Evolutionary conservation across 2,888 invertebrate genomes (phyloP).

Genomic region (Rotaria magnacalcarata): DNA sequence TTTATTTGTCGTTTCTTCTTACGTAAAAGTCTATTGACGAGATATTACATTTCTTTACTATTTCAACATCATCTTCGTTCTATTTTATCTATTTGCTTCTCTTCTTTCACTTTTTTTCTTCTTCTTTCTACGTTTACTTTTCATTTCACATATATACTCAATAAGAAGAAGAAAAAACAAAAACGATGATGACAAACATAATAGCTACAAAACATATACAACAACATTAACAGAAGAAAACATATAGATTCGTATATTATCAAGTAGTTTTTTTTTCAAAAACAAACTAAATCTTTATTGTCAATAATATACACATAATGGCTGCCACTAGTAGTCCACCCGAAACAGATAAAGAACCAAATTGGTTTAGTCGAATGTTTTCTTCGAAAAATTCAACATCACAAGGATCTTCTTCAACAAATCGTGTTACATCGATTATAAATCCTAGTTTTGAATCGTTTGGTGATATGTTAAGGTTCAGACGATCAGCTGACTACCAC

Average conservation of each 20-base stretch:
- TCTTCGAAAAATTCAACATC: not conserved
- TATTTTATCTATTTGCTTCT: not conserved
- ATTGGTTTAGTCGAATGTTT: not conserved
- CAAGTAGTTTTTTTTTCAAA: too few relatives aligned
- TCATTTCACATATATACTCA: not conserved
- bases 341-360: not conserved
- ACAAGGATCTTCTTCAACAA: not conserved
- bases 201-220: not conserved
- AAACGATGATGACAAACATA: not conserved
- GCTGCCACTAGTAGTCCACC: not conserved
- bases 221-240: not conserved
- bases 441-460: not conserved
- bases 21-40: not conserved
- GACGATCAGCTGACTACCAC: not conserved
- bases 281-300: too few relatives aligned
- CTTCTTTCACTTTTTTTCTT: not conserved
- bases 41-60: not conserved
- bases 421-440: not conserved
- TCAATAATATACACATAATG: not conserved
- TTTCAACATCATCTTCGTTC: not conserved
- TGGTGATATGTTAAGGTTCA: not conserved
- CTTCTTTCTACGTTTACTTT: not conserved
- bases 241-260: too few relatives aligned
- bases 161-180: not conserved
- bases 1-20: not conserved